phyloP scores from a whole-genome alignment of 1,140 invertebrate species.

The Geopemphigus sp. region DNA sequence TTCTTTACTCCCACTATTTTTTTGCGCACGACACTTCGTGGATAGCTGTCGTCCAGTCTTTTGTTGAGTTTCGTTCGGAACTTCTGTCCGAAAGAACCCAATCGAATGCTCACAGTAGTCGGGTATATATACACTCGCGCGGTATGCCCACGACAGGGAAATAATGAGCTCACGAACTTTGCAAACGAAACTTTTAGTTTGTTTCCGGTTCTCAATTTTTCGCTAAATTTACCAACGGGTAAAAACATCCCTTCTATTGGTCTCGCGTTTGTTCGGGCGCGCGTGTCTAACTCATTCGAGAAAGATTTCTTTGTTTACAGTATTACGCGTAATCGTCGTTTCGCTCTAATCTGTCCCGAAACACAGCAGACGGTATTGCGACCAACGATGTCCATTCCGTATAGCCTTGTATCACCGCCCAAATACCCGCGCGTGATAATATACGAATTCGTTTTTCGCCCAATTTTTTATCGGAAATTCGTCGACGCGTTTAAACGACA shows the following conservation, averaged over 20 bases:
- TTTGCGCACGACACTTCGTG: neutral
- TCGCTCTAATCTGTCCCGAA: too few species aligned
- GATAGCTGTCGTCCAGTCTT: slow-evolving; percentile 5
- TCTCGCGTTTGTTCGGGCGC: neutral
- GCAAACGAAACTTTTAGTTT: slow-evolving; percentile 6
- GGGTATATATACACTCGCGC: neutral
- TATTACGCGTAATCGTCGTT: too few species aligned
- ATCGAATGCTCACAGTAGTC: neutral
- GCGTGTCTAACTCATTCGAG: neutral
- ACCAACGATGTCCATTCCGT: too few species aligned
- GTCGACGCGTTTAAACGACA: too few species aligned
- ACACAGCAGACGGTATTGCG: too few species aligned
- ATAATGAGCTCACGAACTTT: slow-evolving; percentile 47
- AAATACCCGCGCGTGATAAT: too few species aligned
- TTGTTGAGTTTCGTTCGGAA: slow-evolving; percentile 15
- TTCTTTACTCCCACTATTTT: neutral
- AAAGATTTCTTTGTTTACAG: neutral
- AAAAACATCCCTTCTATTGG: slow-evolving; percentile 8
- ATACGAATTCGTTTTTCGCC: too few species aligned
- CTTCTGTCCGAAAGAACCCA: slow-evolving; percentile 14
- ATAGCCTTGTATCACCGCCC: too few species aligned
- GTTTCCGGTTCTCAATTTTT: slow-evolving; percentile 31
- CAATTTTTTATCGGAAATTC: too few species aligned
- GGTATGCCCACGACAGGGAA: neutral
- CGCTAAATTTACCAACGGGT: slow-evolving; percentile 26